Evolutionary conservation across 2,888 invertebrate genomes (phyloP).

Genomic region (Ennomos fuscantarius): DNA sequence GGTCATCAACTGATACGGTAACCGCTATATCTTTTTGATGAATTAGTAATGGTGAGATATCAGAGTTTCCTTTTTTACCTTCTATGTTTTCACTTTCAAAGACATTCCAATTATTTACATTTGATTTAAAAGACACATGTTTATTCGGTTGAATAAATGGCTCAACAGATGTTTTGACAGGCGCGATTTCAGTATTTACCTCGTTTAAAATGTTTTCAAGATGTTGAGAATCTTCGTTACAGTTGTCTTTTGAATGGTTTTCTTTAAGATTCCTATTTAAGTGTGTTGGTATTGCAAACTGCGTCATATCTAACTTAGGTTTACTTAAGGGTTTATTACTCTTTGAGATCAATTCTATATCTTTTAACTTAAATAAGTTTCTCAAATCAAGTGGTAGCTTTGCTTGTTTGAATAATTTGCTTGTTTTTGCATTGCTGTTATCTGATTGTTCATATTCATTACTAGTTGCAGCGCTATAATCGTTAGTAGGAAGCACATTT

Average conservation of each 20-base stretch:
- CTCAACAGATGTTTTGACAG: neutral
- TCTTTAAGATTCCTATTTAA: constrained; percentile 10
- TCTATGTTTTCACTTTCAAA: neutral
- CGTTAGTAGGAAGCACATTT: constrained; percentile 20
- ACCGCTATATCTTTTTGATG: constrained; percentile 5
- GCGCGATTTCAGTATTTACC: neutral
- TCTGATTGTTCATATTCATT: constrained; percentile 32
- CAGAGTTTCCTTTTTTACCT: neutral
- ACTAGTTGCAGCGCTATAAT: constrained; percentile 38
- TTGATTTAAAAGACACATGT: neutral
- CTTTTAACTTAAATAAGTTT: constrained; percentile 59
- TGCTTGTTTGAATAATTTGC: constrained; percentile 6
- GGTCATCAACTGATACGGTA: constrained; percentile 5
- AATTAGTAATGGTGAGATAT: constrained; percentile 9
- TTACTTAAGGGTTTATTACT: constrained; percentile 19
- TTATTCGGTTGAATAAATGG: neutral
- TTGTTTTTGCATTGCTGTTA: constrained; percentile 7
- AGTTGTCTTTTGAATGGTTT: constrained; percentile 17
- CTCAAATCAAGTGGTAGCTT: constrained; percentile 44
- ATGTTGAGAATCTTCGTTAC: neutral
- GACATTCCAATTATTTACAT: neutral
- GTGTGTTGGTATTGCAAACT: constrained; percentile 9
- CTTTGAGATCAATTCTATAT: constrained; percentile 50
- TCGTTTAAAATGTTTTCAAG: neutral
- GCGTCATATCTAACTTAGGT: constrained; percentile 16